These are phyloP conservation scores for Deroplatys truncata DNA, from an alignment of 2,888 invertebrate genomes.

Conservation along the genomic window DNA sequence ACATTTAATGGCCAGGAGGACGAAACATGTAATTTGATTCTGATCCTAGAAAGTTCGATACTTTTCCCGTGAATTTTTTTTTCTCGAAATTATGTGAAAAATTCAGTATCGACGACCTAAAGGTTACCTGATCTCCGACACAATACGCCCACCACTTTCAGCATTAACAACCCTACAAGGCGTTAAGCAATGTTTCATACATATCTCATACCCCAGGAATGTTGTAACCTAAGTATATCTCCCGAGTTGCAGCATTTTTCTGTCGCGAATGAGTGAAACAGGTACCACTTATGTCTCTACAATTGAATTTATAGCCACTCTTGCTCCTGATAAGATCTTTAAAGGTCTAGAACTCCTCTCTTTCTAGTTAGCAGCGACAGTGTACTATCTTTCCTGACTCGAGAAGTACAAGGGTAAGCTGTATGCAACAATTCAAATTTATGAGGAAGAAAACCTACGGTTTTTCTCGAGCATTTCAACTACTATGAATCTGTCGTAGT, in stretches of 20 bases:
- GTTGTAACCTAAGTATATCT: background rate
- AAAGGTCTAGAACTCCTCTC: background rate
- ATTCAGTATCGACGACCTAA: no score
- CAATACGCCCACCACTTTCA: background rate
- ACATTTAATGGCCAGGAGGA: no score
- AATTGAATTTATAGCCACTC: background rate
- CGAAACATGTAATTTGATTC: no score
- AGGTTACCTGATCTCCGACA: background rate
- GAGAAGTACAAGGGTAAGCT: background rate
- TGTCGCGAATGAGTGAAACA: background rate
- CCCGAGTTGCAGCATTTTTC: background rate
- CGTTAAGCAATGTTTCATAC: background rate
- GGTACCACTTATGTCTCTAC: background rate
- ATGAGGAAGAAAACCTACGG: background rate
- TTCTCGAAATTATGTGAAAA: no score
- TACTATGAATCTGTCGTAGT: background rate
- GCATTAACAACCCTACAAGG: background rate
- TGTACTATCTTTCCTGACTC: background rate
- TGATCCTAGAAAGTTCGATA: no score
- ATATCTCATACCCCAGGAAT: background rate
- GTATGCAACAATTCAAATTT: background rate
- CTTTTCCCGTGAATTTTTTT: no score
- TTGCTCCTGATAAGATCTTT: background rate
- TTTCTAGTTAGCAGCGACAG: background rate
- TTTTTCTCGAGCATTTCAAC: background rate